Base-by-base conservation (phyloP, 30 jellyfish, hydroid and myxozoan genomes). In the Hydractinia echinata region DNA sequence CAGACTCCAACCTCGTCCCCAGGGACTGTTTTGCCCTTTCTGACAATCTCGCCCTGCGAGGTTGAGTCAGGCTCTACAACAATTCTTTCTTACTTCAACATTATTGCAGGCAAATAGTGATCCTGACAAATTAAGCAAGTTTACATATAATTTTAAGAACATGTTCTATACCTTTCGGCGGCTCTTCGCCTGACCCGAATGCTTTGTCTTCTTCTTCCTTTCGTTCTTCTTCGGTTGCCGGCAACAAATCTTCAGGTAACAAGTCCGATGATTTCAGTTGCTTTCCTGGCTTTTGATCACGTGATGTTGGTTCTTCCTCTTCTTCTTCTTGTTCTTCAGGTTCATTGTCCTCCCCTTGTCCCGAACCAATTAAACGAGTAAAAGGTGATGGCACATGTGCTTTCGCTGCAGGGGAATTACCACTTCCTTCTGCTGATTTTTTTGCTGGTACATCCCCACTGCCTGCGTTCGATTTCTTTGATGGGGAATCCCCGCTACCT, bases 211-310 rank as follows among this genome's bases (percentile, higher is more conserved):
- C 74, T 1, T 64, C 39, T 13, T 64, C 74, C 18, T 64, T 64
- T 9, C 74, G 9, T 64, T 64, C 83, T 74, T 74, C 83, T 74
- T 74, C 67, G 4, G 68, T 74, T 74, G 83, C 66, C 48, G 83
- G 69, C 69, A 74, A 10, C 13, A 74, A 49, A 74, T 74, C 83
- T 9, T 54, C 69, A 14, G 83, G 83, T 51, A 64, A 51, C 19
- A 64, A 64, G 4, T 64, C 74, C n/a, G 74, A 64, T 13, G 74
- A 44, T 13, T n/a, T n/a, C 4, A n/a, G 19, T 64, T 64, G 74
- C 39, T 64, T 64, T 7, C 18, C 39, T 7, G 19, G 19, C n/a
- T 64, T 64, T 13, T 7, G 10, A 7, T 13, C 74, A 51, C 39
- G 51, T n/a, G 16, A 13, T 13, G 15, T 16, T 11, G 15, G 16